These are phyloP conservation scores for Cettia cetti DNA, from an alignment of 2,113 vertebrate species.

Conservation along the genomic window DNA sequence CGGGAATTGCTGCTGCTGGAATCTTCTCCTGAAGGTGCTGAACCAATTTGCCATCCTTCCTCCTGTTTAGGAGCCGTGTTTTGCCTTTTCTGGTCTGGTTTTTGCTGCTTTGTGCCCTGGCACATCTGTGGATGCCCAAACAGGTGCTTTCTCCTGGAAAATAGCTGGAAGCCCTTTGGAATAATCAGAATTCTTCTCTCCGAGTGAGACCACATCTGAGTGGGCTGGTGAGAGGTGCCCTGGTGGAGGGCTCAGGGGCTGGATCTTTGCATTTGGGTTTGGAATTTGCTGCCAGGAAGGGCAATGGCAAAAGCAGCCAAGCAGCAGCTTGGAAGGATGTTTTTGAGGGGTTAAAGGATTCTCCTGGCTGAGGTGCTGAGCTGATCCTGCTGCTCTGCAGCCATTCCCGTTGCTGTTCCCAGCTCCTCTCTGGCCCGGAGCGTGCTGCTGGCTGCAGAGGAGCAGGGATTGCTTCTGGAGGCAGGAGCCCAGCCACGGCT, in stretches of 20 bases:
- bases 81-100: background rate
- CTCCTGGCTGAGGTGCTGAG: background rate
- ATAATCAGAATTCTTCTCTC: background rate
- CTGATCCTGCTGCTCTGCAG: background rate
- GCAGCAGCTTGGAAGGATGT: background rate
- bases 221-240: background rate
- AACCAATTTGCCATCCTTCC: background rate
- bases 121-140: background rate
- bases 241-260: background rate
- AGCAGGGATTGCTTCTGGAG: background rate
- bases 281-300: background rate
- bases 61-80: background rate
- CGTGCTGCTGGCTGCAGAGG: background rate
- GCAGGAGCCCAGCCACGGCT: background rate
- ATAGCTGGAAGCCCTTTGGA: background rate
- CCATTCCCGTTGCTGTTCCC: background rate
- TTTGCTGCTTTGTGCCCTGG: background rate
- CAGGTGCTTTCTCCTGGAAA: background rate
- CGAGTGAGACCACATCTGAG: background rate
- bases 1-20: background rate
- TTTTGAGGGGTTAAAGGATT: background rate
- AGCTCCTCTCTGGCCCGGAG: background rate
- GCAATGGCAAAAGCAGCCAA: background rate
- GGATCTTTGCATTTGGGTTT: background rate
- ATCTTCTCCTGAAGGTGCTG: background rate